Conservation (phyloP, 2,888 invertebrate genomes). For the Junonia oenone region DNA sequence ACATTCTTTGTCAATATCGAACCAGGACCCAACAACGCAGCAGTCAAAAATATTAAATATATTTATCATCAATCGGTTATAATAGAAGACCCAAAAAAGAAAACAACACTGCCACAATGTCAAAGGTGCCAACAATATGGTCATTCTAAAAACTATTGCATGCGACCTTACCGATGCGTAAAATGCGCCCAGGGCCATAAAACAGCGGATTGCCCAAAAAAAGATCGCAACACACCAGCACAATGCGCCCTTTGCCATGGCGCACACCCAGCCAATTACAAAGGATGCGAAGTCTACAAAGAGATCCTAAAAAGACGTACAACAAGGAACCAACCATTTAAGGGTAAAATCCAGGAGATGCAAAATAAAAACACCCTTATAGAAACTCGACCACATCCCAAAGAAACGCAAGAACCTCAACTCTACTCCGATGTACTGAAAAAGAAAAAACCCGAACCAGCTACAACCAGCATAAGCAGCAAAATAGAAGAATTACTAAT, state of each 20-base stretch:
- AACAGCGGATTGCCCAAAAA: no score
- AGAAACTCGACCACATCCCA: no score
- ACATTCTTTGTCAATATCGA: neutral
- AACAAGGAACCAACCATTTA: neutral
- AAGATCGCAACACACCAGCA: no score
- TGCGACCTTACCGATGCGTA: slow-evolving; percentile 29
- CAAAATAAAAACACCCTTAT: neutral
- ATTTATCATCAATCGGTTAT: no score
- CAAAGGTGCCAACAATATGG: slow-evolving; percentile 32
- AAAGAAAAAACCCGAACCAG: neutral
- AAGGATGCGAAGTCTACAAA: slow-evolving; percentile 22
- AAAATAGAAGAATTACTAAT: slow-evolving; percentile 16
- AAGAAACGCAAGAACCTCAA: neutral
- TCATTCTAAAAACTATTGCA: slow-evolving; percentile 30
- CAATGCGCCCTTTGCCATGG: no score
- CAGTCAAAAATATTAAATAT: slow-evolving; percentile 8
- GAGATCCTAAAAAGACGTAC: slow-evolving; percentile 19
- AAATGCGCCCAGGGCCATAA: no score
- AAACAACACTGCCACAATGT: slow-evolving; percentile 29
- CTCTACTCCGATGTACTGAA: neutral
- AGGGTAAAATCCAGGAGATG: neutral
- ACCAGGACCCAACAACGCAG: neutral
- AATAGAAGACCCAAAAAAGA: no score
- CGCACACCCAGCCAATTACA: slow-evolving; percentile 24
- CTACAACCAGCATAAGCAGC: neutral